These are phyloP conservation scores for Tinea trinotella DNA, from an alignment of 2,888 invertebrate genomes.

Conservation along the genomic window DNA sequence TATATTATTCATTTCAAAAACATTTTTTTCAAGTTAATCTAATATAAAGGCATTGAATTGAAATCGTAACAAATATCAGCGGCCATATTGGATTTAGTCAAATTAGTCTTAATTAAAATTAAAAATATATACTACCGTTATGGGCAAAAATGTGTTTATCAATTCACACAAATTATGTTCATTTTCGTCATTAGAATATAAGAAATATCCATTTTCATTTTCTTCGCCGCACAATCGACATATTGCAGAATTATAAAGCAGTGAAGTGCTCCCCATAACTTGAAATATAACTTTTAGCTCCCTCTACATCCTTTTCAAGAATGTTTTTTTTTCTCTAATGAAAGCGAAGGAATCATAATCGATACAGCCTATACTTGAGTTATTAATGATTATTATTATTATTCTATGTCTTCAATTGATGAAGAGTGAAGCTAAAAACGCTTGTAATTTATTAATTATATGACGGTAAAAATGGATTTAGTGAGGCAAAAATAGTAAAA, in stretches of 20 bases:
- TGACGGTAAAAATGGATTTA: too few relatives aligned
- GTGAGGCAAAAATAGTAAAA: too few relatives aligned
- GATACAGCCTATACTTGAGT: too few relatives aligned
- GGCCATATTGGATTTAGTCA: conserved; percentile 61
- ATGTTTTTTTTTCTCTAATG: too few relatives aligned
- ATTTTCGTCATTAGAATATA: conserved; percentile 73
- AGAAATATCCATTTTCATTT: conserved; percentile 77
- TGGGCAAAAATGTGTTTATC: conserved; percentile 81
- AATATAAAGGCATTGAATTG: conserved; percentile 31
- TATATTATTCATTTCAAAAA: not conserved
- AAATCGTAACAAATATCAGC: conserved; percentile 34
- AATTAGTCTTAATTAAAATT: conserved; percentile 59
- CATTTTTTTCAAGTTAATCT: conserved; percentile 18
- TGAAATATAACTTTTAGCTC: conserved; percentile 30
- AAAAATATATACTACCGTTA: conserved; percentile 72
- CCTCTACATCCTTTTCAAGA: conserved; percentile 49
- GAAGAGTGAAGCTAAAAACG: too few relatives aligned
- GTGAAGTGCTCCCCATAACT: conserved; percentile 28
- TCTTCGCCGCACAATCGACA: conserved; percentile 84
- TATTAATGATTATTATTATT: too few relatives aligned
- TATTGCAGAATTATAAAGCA: conserved; percentile 77
- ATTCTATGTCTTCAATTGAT: too few relatives aligned
- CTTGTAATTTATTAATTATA: too few relatives aligned
- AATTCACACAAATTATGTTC: conserved; percentile 75
- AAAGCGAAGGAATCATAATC: too few relatives aligned